These are phyloP conservation scores for Drosophila macrothrix DNA, from an alignment of 2,888 invertebrate genomes.

Conservation along the genomic window DNA sequence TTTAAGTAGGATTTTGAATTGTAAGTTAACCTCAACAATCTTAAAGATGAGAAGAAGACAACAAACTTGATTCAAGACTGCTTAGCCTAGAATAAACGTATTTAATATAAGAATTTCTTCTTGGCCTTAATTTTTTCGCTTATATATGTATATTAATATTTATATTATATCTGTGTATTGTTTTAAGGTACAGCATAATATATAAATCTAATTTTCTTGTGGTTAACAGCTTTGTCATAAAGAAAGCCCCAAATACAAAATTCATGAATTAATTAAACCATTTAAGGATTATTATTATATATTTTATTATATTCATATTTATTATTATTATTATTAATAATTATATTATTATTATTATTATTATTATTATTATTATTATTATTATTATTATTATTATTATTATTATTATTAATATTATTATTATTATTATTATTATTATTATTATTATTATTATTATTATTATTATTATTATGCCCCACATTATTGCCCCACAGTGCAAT, in stretches of 20 bases:
- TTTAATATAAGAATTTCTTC: too few relatives aligned
- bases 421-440: not conserved
- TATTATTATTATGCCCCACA: not conserved
- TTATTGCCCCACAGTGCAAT: slow-evolving; percentile 24
- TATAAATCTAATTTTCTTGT: not conserved
- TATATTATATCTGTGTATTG: not conserved
- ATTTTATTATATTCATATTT: not conserved
- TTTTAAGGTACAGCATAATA: not conserved
- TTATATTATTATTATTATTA: not conserved
- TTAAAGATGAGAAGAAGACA: not conserved
- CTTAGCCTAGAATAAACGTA: too few relatives aligned
- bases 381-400: not conserved
- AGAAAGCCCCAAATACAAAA: not conserved
- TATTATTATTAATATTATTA: not conserved
- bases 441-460: not conserved
- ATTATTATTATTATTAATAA: not conserved
- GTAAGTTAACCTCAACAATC: not conserved
- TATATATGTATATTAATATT: not conserved
- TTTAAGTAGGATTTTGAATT: not conserved
- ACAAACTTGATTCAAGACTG: not conserved
- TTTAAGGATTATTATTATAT: not conserved
- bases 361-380: not conserved
- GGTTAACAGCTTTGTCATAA: not conserved
- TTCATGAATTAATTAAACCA: not conserved
- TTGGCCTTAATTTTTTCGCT: too few relatives aligned